Base-by-base conservation (phyloP, 1,140 invertebrate species). In the Ladona fulva region DNA sequence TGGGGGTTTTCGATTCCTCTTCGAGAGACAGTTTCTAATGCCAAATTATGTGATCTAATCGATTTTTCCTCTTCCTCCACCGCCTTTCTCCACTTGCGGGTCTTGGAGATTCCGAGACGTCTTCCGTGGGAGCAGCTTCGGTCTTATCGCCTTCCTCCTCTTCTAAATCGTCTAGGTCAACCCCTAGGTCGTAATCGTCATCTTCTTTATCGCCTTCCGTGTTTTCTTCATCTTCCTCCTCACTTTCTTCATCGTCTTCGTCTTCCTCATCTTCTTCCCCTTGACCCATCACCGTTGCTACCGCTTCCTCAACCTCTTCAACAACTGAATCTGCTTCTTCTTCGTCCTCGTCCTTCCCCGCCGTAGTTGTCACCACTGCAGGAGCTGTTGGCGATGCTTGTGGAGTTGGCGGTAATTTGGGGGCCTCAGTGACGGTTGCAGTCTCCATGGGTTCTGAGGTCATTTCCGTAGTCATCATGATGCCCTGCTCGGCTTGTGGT, bases 201-300 rank as follows among this genome's bases (percentile, higher is more conserved):
- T 25, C 52, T 16, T 66, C 52, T 66, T 66, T 24, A 25, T 42
- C 74, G 3, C 52, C 42, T 73, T 42, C 24, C 52, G 25, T 3
- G 25, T 12, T 77, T 77, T 7, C 74, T 24, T 78, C 74, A 1
- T 78, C 77, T 75, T 78, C 77, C 16, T 76, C 74, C 74, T 76
- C 77, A 76, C 76, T 73, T 3, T 78, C 74, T 10, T 42, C 74
- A 14, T 78, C 74, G 11, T 78, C 77, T 22, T 76, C 74, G 8
- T 29, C 74, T 8, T 78, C 74, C 10, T 76, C 25, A 1, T 76
- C 44, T 1, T 78, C 74, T 1, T 42, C 74, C 0, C 37, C 74
- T 19, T 25, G 16, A 8, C 25, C 52, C 52, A 22, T 24, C 24
- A 73, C 77, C 42, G 24, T 42, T 24, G 52, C 42, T 16, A 73